Base-by-base conservation (phyloP, 2,888 invertebrate genomes). In the Holacanthella duospinosa region DNA sequence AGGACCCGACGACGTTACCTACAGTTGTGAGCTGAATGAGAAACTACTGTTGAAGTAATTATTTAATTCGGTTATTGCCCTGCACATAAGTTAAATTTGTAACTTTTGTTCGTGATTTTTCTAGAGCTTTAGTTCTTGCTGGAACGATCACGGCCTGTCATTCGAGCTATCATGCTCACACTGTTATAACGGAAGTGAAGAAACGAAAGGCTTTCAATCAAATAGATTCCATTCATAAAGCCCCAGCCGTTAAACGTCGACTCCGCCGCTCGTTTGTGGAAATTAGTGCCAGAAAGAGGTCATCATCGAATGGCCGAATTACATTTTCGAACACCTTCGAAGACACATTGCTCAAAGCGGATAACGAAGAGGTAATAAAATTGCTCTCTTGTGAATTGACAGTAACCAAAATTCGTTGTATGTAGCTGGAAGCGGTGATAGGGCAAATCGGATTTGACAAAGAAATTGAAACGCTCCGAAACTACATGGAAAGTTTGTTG, bases 291-390 rank as follows among this genome's bases (percentile, higher is more conserved):
- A 6, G 36, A 16, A 6, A 16, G 16, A 48, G 21, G 21, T 48
- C 48, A 9, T 16, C 4, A 16, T 4, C 19, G n/a, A 21, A 9
- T 21, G n/a, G 21, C n/a, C 4, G 21, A 48, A 21, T 48, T 4
- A 48, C 48, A n/a, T 48, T 48, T 48, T 4, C 6, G 4, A 21
- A 48, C 12, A n/a, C 12, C 4, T 9, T 48, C 4, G 48, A 48
- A 21, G 48, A 48, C 48, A 16, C 48, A 4, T 4, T 48, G 48
- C 19, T n/a, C 48, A 48, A n/a, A 21, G 21, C 21, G 12, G 48
- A 48, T 48, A 9, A 48, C 12, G 48, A 48, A n/a, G 48, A 48
- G 48, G 48, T 48, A 48, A 48, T n/a, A n/a, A n/a, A n/a, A n/a
- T n/a, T n/a, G n/a, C n/a, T n/a, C n/a, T n/a, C n/a, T n/a, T n/a